A percentile compares a stretch with the other conserved stretches of the same genome.
Evolutionary conservation across 1,140 invertebrate genomes (phyloP).

Genomic region (Diachasma alloeum): DNA sequence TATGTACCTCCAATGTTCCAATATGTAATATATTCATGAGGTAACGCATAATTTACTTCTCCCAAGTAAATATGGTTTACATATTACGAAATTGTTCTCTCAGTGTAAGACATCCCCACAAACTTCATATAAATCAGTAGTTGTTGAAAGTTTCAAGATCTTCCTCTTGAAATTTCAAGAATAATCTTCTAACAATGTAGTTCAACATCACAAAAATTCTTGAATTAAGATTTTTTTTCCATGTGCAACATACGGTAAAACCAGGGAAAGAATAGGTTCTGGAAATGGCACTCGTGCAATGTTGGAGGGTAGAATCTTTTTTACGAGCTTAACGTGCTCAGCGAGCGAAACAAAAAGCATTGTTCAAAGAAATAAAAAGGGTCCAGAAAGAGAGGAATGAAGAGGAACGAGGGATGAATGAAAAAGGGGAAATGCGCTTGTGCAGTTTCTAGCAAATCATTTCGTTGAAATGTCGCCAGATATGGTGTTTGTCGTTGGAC

Average conservation of each 20-base stretch:
- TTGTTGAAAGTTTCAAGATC: too few species aligned
- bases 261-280: background rate
- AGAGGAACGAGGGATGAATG: background rate
- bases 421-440: background rate
- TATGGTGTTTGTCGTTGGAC: background rate
- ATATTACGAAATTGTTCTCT: too few species aligned
- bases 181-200: too few species aligned
- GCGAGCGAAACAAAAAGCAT: conserved; percentile 18
- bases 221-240: background rate
- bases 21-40: too few species aligned
- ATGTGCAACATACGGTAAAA: background rate
- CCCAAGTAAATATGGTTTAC: too few species aligned
- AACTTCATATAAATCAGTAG: too few species aligned
- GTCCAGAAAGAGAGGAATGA: background rate
- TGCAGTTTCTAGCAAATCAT: background rate
- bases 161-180: too few species aligned
- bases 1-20: too few species aligned
- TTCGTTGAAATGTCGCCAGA: background rate
- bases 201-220: too few species aligned
- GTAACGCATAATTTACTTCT: too few species aligned
- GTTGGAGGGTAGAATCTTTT: background rate
- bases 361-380: conserved; percentile 13
- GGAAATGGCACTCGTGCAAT: background rate
- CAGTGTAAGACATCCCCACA: too few species aligned
- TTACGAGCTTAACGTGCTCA: conserved; percentile 6